Conservation (phyloP, 2,888 invertebrate species). For the Elgonia sp. region DNA sequence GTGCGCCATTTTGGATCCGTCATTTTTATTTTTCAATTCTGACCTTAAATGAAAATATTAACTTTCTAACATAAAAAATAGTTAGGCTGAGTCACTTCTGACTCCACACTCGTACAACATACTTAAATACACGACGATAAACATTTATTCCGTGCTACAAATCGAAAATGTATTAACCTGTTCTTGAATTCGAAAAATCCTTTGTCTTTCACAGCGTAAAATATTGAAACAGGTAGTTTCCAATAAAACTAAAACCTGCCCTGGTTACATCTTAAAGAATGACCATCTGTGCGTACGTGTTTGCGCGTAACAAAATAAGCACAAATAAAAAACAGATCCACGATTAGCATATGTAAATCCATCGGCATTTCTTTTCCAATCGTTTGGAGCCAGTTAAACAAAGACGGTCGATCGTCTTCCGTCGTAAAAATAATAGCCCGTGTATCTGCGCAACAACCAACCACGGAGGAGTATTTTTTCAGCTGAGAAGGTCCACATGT, state of each 20-base stretch:
- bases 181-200: background rate
- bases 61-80: no score
- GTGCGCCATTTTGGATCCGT: no score
- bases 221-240: slow-evolving; percentile 42
- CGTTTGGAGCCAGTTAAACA: slow-evolving; percentile 34
- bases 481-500: slow-evolving; percentile 63
- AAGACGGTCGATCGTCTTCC: slow-evolving; percentile 13
- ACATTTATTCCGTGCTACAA: no score
- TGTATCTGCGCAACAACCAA: slow-evolving; percentile 2
- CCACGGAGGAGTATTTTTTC: slow-evolving; percentile 52
- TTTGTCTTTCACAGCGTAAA: slow-evolving; percentile 31
- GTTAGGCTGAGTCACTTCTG: no score
- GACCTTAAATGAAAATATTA: no score
- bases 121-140: no score
- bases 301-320: slow-evolving; percentile 31
- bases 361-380: slow-evolving; percentile 30
- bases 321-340: slow-evolving; percentile 41
- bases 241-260: slow-evolving; percentile 50
- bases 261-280: slow-evolving; percentile 48
- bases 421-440: slow-evolving; percentile 29
- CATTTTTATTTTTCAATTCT: no score
- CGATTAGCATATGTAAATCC: slow-evolving; percentile 73
- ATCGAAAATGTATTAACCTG: no score
- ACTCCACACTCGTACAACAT: no score
- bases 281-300: slow-evolving; percentile 48